These are phyloP conservation scores for Jacana jacana DNA, from an alignment of 2,113 vertebrate genomes.

Conservation along the genomic window DNA sequence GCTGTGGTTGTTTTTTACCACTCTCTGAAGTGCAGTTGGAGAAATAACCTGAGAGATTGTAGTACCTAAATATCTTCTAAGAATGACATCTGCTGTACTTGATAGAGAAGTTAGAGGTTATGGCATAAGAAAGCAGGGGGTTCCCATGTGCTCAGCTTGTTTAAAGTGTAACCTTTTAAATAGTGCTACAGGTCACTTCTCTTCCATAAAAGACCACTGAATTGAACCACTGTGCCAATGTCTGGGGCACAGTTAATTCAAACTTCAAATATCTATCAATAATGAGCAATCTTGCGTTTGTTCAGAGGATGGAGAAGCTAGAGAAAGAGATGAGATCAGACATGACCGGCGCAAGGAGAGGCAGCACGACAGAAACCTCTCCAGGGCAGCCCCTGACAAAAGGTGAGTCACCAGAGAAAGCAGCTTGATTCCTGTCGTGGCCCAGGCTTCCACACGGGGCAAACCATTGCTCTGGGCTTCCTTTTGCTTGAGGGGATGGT, in stretches of 20 bases:
- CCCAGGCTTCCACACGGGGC: background rate
- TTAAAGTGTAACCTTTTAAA: background rate
- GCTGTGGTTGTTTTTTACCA: background rate
- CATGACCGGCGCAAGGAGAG: constrained; percentile 92
- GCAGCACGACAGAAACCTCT: constrained; percentile 94
- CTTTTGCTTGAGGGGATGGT: background rate
- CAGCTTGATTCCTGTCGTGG: background rate
- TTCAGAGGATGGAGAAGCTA: constrained; percentile 88
- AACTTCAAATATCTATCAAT: background rate
- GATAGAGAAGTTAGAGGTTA: background rate
- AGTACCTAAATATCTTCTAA: background rate
- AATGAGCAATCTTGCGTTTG: constrained; percentile 20
- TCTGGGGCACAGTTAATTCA: background rate
- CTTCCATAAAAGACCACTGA: background rate
- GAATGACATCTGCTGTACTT: background rate
- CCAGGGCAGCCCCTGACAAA: constrained; percentile 94
- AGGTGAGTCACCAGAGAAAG: constrained; percentile 74
- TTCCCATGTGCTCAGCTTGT: background rate
- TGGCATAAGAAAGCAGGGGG: background rate
- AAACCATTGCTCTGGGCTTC: background rate
- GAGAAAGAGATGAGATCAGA: constrained; percentile 94
- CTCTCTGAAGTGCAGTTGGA: background rate
- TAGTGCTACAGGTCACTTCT: background rate
- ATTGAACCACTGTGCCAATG: background rate
- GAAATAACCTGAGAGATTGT: background rate